Evolutionary conservation across 2,113 vertebrate species (phyloP).

Genomic region (Xerus inauris): DNA sequence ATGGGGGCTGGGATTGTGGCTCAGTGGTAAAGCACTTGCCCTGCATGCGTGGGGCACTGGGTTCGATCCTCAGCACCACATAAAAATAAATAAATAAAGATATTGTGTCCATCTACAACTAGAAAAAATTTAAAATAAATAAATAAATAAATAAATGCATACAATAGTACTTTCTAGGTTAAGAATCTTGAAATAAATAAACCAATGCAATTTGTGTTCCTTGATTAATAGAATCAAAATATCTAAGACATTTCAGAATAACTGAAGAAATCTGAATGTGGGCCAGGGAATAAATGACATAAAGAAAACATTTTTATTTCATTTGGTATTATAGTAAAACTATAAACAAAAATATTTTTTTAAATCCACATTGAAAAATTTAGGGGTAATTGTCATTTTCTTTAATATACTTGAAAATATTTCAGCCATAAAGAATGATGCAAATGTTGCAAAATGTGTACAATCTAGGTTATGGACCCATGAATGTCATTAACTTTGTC

Average conservation of each 20-base stretch:
- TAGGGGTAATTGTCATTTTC: slow-evolving; percentile 22
- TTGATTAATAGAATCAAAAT: slow-evolving; percentile 42
- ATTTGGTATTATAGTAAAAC: not conserved
- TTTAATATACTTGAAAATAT: slow-evolving; percentile 18
- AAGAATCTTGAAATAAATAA: slow-evolving; percentile 15
- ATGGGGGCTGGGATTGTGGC: too few relatives aligned
- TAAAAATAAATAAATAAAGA: too few relatives aligned
- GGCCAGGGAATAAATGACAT: not conserved
- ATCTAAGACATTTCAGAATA: slow-evolving; percentile 32
- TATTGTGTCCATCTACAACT: too few relatives aligned
- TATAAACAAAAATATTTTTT: slow-evolving; percentile 14
- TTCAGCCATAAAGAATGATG: not conserved
- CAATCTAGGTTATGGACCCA: not conserved
- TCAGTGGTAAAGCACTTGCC: too few relatives aligned
- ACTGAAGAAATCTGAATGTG: not conserved
- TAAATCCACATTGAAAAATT: not conserved
- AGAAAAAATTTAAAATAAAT: too few relatives aligned
- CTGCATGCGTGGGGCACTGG: too few relatives aligned
- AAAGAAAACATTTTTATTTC: slow-evolving; percentile 17
- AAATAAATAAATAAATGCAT: not conserved
- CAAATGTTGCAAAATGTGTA: slow-evolving; percentile 42
- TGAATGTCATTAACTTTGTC: not conserved
- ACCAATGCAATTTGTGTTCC: not conserved
- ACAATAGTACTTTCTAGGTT: not conserved
- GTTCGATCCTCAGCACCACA: too few relatives aligned